Evolutionary conservation across 2,113 vertebrate genomes (phyloP).

Genomic region (Nesogale talazaci): DNA sequence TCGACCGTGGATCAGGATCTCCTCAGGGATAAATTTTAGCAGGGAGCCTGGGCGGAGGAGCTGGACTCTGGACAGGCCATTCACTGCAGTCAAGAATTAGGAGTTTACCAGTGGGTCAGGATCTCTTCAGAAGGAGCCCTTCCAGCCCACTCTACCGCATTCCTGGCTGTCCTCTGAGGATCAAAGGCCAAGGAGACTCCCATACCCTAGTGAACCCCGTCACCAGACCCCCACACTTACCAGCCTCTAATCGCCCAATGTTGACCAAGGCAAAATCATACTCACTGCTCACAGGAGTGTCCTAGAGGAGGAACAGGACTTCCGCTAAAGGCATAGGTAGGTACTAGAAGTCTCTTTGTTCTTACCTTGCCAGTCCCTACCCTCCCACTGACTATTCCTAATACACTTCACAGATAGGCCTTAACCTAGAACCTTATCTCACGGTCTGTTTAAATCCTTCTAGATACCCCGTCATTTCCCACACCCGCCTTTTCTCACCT

Average conservation of each 20-base stretch:
- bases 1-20: slow-evolving; percentile 92
- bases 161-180: neutral
- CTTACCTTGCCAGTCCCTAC: neutral
- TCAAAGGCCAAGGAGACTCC: neutral
- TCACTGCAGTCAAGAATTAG: slow-evolving; percentile 85
- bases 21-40: slow-evolving; percentile 95
- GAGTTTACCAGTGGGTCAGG: neutral
- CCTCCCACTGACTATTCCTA: neutral
- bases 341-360: neutral
- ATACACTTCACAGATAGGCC: neutral
- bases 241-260: slow-evolving; percentile 93
- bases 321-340: neutral
- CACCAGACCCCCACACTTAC: slow-evolving; percentile 81
- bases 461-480: neutral
- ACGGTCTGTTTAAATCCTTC: neutral
- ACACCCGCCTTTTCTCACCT: slow-evolving; percentile 63
- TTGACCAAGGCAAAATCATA: slow-evolving; percentile 93
- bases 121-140: neutral
- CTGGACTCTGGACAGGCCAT: slow-evolving; percentile 90
- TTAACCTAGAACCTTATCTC: neutral
- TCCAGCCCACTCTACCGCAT: neutral
- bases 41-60: slow-evolving; percentile 89
- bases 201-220: neutral
- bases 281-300: slow-evolving; percentile 86
- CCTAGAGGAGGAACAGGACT: slow-evolving; percentile 57